Evolutionary conservation across 2,888 invertebrate species (phyloP).

Genomic region (Thysanoteuthis rhombus): DNA sequence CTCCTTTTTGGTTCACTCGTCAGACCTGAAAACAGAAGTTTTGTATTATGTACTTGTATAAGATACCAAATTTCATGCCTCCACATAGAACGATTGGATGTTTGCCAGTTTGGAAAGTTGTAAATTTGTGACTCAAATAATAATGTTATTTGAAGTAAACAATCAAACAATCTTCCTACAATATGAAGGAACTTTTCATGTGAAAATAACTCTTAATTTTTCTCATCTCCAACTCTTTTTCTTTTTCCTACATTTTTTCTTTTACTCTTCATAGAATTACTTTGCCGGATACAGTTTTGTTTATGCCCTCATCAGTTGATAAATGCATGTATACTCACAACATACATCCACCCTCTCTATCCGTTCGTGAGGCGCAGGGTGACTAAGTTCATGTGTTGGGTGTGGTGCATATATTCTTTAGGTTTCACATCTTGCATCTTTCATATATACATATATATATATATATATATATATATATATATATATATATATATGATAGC

Average conservation of each 20-base stretch:
- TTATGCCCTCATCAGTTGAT: too few relatives aligned
- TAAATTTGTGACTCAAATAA: background rate
- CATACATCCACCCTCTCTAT: background rate
- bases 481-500: too few relatives aligned
- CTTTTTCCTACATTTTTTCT: background rate
- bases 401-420: background rate
- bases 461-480: too few relatives aligned
- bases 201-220: background rate
- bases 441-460: too few relatives aligned
- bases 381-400: background rate
- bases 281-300: background rate
- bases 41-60: background rate
- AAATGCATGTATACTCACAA: too few relatives aligned
- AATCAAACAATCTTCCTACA: too few relatives aligned
- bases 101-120: background rate
- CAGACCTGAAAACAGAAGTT: background rate
- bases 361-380: background rate
- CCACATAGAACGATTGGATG: background rate
- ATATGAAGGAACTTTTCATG: background rate
- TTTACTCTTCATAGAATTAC: background rate
- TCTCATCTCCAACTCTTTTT: background rate
- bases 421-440: background rate
- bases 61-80: background rate
- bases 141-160: background rate
- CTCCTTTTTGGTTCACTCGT: background rate